These are phyloP conservation scores for Machimus rusticus DNA, from an alignment of 2,888 invertebrate genomes.

Conservation along the genomic window DNA sequence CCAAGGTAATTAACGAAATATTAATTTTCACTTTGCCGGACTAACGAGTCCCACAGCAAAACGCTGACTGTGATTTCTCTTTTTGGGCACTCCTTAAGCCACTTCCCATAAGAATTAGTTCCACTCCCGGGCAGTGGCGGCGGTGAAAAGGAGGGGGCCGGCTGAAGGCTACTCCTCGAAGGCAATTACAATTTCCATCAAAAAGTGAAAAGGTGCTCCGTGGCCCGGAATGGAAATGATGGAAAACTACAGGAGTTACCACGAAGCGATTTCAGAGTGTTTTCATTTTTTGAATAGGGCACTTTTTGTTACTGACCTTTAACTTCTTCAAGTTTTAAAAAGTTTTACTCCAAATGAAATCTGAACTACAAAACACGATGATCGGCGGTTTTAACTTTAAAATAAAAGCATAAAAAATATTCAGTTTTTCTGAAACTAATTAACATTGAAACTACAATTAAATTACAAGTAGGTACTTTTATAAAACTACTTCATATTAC, in stretches of 20 bases:
- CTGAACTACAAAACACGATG: not conserved
- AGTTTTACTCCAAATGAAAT: not conserved
- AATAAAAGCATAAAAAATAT: not conserved
- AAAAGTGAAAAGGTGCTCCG: not conserved
- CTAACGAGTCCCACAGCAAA: not conserved
- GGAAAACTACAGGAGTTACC: not conserved
- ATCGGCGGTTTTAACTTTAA: not conserved
- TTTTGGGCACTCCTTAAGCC: not conserved
- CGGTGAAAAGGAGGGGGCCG: too few species aligned
- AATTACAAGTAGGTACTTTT: too few species aligned
- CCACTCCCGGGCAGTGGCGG: not conserved
- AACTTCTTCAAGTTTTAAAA: not conserved
- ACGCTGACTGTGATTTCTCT: not conserved
- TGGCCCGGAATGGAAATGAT: not conserved
- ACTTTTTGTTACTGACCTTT: not conserved
- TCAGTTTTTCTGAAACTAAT: not conserved
- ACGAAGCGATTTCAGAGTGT: not conserved
- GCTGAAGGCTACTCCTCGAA: not conserved
- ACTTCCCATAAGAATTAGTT: not conserved
- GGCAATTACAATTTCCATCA: not conserved
- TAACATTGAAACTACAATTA: not conserved
- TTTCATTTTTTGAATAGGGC: not conserved
- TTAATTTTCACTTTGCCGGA: constrained; percentile 16
- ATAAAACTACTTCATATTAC: too few species aligned
- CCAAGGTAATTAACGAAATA: constrained; percentile 32